Conservation (phyloP, 2,888 invertebrate genomes). For the Orthosia gothica region DNA sequence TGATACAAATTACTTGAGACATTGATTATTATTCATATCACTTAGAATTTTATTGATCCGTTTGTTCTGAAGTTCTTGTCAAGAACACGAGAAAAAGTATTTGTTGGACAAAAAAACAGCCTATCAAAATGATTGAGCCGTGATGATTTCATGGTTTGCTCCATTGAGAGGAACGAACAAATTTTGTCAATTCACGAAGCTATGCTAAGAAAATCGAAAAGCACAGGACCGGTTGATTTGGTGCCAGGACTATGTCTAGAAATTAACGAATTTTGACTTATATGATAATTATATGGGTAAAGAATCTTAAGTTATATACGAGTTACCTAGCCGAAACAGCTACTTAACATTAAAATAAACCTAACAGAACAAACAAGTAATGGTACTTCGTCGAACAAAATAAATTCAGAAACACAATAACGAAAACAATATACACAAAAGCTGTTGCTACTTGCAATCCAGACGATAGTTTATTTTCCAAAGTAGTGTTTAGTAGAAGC, state of each 20-base stretch:
- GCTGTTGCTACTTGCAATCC: slow-evolving; percentile 21
- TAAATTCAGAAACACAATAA: slow-evolving; percentile 14
- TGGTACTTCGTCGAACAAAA: not conserved
- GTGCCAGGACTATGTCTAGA: too few relatives aligned
- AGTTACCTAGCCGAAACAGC: too few relatives aligned
- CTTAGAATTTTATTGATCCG: not conserved
- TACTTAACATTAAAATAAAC: not conserved
- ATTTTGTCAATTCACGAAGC: too few relatives aligned
- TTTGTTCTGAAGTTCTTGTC: not conserved
- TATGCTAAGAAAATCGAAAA: too few relatives aligned
- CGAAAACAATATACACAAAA: slow-evolving; percentile 37
- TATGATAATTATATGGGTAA: not conserved
- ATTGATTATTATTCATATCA: slow-evolving; percentile 4
- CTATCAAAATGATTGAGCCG: not conserved
- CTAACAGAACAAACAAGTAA: not conserved
- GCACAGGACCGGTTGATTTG: not conserved
- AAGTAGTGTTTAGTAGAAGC: slow-evolving; percentile 57
- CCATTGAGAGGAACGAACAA: not conserved
- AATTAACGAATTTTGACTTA: not conserved
- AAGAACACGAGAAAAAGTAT: not conserved
- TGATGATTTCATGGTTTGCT: not conserved
- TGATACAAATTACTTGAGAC: not conserved
- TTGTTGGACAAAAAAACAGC: too few relatives aligned
- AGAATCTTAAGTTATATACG: too few relatives aligned
- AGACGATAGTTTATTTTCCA: slow-evolving; percentile 59